These are phyloP conservation scores for Imbricaverruca yamaguchii DNA, from an alignment of 2,888 invertebrate species.

Conservation along the genomic window DNA sequence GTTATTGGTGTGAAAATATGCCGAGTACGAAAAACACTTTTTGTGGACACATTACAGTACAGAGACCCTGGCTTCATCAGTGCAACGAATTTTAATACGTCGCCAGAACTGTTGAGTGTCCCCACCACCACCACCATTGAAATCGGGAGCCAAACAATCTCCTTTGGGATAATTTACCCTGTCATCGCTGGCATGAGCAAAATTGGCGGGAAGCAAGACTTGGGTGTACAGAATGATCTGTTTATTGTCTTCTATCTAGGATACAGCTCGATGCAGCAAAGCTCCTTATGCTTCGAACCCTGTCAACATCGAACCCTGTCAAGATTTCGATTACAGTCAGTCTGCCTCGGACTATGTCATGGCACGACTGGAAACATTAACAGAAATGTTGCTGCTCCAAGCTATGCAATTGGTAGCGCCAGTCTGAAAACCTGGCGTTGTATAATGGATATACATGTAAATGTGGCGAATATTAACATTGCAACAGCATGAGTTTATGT, in stretches of 20 bases:
- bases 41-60: too few species aligned
- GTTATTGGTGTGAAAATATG: too few species aligned
- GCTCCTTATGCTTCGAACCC: not conserved
- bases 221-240: slow-evolving; percentile 4
- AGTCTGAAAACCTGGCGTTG: too few species aligned
- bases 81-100: not conserved
- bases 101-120: not conserved
- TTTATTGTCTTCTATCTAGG: not conserved
- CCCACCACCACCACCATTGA: not conserved
- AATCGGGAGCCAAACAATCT: slow-evolving; percentile 8
- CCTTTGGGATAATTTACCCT: slow-evolving; percentile 1
- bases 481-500: too few species aligned
- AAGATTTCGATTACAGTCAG: too few species aligned
- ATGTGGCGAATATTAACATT: too few species aligned
- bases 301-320: not conserved
- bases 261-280: not conserved
- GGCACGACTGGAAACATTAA: too few species aligned
- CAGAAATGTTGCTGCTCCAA: too few species aligned
- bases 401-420: too few species aligned
- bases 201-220: slow-evolving; percentile 4
- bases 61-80: not conserved
- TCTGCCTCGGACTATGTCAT: too few species aligned
- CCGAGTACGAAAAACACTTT: too few species aligned
- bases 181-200: not conserved
- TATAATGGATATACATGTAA: too few species aligned